Evolutionary conservation across 2,113 vertebrate genomes (phyloP).

Genomic region (Lepisosteus oculatus): DNA sequence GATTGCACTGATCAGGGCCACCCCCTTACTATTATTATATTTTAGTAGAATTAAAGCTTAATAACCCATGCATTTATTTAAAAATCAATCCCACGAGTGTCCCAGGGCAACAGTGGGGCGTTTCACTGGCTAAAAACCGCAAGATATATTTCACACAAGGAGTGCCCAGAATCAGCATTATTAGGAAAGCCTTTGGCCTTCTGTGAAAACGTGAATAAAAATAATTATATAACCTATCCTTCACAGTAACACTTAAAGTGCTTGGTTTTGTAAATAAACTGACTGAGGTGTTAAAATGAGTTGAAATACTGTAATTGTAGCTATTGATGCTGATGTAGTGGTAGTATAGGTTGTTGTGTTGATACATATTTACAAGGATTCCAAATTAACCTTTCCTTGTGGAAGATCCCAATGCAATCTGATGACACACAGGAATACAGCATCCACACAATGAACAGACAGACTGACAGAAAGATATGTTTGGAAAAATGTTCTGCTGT

Average conservation of each 20-base stretch:
- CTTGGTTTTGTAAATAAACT: slow-evolving; percentile 57
- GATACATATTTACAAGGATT: slow-evolving; percentile 42
- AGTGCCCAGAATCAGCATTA: slow-evolving; percentile 36
- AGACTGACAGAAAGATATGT: no score
- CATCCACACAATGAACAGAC: no score
- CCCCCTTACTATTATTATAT: background rate
- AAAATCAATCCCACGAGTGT: background rate
- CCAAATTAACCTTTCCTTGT: slow-evolving; percentile 1
- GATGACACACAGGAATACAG: slow-evolving; percentile 26
- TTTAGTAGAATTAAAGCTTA: slow-evolving; percentile 7
- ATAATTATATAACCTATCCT: slow-evolving; percentile 32
- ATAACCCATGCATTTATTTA: background rate
- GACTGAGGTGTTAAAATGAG: slow-evolving; percentile 34
- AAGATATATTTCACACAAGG: slow-evolving; percentile 33
- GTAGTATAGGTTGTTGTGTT: slow-evolving; percentile 38
- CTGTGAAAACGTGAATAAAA: background rate
- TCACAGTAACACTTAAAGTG: slow-evolving; percentile 67
- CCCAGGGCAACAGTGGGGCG: background rate
- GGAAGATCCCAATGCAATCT: slow-evolving; percentile 45
- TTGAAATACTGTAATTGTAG: slow-evolving; percentile 19
- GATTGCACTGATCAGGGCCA: background rate
- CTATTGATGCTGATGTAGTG: slow-evolving; percentile 46
- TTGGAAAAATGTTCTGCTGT: no score
- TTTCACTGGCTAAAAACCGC: background rate
- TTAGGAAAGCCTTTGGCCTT: slow-evolving; percentile 32